Evolutionary conservation across 2,888 invertebrate species (phyloP), one percentile per base, ranked within the genome.

Genomic region (Tribolium freemani): DNA sequence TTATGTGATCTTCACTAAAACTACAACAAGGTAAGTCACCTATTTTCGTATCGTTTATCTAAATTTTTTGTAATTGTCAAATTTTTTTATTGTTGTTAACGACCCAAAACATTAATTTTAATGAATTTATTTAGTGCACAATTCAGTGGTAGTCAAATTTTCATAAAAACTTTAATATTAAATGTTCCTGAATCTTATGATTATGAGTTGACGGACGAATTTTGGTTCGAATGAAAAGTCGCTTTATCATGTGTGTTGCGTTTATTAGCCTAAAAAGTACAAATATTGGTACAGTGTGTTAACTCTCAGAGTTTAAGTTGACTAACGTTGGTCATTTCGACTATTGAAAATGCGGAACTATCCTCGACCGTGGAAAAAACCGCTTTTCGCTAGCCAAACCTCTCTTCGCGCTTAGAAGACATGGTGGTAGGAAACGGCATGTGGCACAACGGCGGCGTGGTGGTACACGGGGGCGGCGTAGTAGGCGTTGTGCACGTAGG

Each of bases 401-500:
- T 20, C 68, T 67, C 63, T 67, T 48, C 13, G 16, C 30, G 50
- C 51, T 72, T 72, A 72, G 81, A 86, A 85, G 76, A 86, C 83
- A 61, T 56, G 50, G 10, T 85, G 80, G 84, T 87, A 86, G 58
- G 84, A 83, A 71, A 86, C 83, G 67, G 87, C 86, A 78, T 87
- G 79, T 86, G 86, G 73, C 85, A 84, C 83, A 54, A 86, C 81
- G 69, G 83, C 69, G 46, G 73, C 66, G 48, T 75, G 60, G 75
- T 83, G 84, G 66, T 78, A 77, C 9, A 82, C 73, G 63, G 80
- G 76, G 8, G 78, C 75, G 57, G 78, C 74, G 69, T 80, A 78
- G 68, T 77, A 73, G 16, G 57, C 46, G 9, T 26, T 13, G 53
- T 50, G 50, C 26, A 58, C 60, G n/a, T 26, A 5, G 5, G 67